A percentile compares a stretch with the other conserved stretches of the same genome.
These are phyloP conservation scores for Rotaria socialis DNA, from an alignment of 2,888 invertebrate species.

Conservation along the genomic window DNA sequence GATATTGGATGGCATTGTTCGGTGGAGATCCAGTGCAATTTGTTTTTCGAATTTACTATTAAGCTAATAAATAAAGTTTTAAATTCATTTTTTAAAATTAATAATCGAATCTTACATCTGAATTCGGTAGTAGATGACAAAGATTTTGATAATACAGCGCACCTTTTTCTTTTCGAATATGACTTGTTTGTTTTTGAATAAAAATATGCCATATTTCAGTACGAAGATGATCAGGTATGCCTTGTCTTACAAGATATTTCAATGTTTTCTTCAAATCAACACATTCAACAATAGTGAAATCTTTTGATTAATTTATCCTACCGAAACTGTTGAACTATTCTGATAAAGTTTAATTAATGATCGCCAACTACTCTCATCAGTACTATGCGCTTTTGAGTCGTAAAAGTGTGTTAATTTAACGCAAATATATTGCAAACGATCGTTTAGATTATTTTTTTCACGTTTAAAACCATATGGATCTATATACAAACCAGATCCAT, in stretches of 20 bases:
- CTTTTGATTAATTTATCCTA: background rate
- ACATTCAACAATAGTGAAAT: background rate
- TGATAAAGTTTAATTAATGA: conserved; percentile 31
- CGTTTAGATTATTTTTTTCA: conserved; percentile 57
- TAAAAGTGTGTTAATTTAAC: conserved; percentile 61
- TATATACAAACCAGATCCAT: conserved; percentile 59
- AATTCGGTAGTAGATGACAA: conserved; percentile 59
- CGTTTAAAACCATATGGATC: conserved; percentile 63
- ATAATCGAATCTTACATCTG: conserved; percentile 55
- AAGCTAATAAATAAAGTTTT: conserved; percentile 53
- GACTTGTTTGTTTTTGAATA: conserved; percentile 57
- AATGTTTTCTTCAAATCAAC: conserved; percentile 56
- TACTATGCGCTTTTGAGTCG: conserved; percentile 54
- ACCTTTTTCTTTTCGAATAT: conserved; percentile 60
- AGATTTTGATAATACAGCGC: conserved; percentile 61
- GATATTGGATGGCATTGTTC: conserved; percentile 63
- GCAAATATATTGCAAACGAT: conserved; percentile 62
- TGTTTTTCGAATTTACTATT: conserved; percentile 62
- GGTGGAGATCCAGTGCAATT: conserved; percentile 62
- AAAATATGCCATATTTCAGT: conserved; percentile 61
- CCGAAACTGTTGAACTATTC: background rate
- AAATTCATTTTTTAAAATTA: background rate
- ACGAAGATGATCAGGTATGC: conserved; percentile 61
- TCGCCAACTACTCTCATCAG: conserved; percentile 55
- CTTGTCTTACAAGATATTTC: conserved; percentile 60